Evolutionary conservation across 2,888 invertebrate genomes (phyloP).

Genomic region (Sisyra terminalis): DNA sequence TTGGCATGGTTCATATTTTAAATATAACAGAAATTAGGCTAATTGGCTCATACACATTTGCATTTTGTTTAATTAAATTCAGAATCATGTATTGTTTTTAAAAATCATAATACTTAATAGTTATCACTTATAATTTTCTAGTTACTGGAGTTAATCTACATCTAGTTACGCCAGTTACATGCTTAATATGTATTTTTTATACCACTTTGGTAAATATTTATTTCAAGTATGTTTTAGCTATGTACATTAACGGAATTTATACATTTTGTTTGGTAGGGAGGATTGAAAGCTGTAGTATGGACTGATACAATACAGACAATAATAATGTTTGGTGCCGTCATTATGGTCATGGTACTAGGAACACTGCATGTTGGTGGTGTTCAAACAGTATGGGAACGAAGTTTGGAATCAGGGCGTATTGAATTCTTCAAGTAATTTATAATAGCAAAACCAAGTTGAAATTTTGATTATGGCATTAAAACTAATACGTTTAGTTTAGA

Average conservation of each 20-base stretch:
- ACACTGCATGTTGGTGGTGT: conserved; percentile 48
- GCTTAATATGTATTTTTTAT: conserved; percentile 82
- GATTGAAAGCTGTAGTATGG: conserved; percentile 67
- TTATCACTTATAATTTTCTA: conserved; percentile 26
- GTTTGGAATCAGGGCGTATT: conserved; percentile 41
- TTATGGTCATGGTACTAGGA: conserved; percentile 48
- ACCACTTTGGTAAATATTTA: conserved; percentile 77
- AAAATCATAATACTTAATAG: too few species aligned
- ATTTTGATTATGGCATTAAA: too few species aligned
- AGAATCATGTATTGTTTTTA: conserved; percentile 1
- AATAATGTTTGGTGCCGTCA: conserved; percentile 53
- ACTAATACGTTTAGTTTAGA: conserved; percentile 40
- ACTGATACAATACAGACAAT: conserved; percentile 61
- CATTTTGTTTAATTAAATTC: not conserved
- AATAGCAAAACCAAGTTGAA: too few species aligned
- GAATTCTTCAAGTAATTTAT: conserved; percentile 51
- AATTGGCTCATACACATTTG: too few species aligned
- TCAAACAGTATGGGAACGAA: conserved; percentile 40
- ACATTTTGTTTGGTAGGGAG: conserved; percentile 46
- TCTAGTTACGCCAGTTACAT: conserved; percentile 61
- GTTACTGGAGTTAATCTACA: conserved; percentile 72
- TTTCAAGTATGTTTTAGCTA: too few species aligned
- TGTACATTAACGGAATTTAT: too few species aligned
- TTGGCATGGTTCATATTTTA: too few species aligned
- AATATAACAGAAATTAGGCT: too few species aligned